Percentiles rank a stretch among this genome's conserved stretches.
Conservation (phyloP, 1,140 invertebrate genomes). For the Coenobita brevimanus region DNA sequence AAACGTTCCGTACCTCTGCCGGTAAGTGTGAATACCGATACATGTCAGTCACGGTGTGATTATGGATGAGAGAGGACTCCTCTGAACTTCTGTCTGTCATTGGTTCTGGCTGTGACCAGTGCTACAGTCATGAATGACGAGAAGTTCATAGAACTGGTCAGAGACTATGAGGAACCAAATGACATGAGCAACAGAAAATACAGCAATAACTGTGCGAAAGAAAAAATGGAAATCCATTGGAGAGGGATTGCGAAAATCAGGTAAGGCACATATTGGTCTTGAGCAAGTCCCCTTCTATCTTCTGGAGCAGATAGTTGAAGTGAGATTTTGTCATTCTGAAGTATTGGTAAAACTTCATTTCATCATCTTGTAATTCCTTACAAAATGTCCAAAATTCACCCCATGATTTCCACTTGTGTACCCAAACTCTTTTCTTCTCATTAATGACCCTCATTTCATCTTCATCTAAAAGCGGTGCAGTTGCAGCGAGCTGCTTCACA, state of each 20-base stretch:
- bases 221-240: too few relatives aligned
- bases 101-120: neutral
- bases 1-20: neutral
- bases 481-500: slow-evolving; percentile 23
- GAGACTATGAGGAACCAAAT: neutral
- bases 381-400: slow-evolving; percentile 17
- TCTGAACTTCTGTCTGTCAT: neutral
- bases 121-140: too few relatives aligned
- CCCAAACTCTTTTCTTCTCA: slow-evolving; percentile 11
- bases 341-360: slow-evolving; percentile 21
- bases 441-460: neutral
- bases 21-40: too few relatives aligned
- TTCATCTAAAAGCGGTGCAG: slow-evolving; percentile 15
- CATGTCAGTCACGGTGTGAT: neutral
- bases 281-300: slow-evolving; percentile 9
- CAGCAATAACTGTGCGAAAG: neutral
- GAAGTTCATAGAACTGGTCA: neutral
- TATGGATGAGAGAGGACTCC: neutral
- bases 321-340: slow-evolving; percentile 28
- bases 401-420: slow-evolving; percentile 7
- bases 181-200: too few relatives aligned
- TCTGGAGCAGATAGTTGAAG: slow-evolving; percentile 12
- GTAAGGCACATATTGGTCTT: neutral
- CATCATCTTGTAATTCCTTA: slow-evolving; percentile 23
- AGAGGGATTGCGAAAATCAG: too few relatives aligned